Evolutionary conservation across 1,140 invertebrate genomes (phyloP).

Genomic region (Papilio polyxenes): DNA sequence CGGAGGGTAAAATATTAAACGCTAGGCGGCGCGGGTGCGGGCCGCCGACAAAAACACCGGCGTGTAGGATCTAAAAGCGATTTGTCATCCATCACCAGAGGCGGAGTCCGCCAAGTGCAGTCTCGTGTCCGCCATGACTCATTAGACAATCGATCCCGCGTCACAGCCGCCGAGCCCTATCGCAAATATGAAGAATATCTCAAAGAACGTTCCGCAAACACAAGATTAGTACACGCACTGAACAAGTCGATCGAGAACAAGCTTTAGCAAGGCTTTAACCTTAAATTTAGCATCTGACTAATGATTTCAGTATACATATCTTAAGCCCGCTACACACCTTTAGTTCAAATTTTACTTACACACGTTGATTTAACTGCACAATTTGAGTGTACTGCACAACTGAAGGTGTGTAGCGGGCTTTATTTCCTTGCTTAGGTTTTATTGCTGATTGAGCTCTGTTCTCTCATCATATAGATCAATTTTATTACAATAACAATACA

Average conservation of each 20-base stretch:
- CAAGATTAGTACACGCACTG: constrained; percentile 36
- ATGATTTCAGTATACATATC: not conserved
- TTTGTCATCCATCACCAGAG: constrained; percentile 69
- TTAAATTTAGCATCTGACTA: constrained; percentile 37
- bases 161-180: constrained; percentile 45
- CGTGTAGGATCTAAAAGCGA: constrained; percentile 61
- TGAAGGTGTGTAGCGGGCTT: too few relatives aligned
- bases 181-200: constrained; percentile 31
- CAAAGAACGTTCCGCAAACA: constrained; percentile 19
- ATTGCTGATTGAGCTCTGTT: too few relatives aligned
- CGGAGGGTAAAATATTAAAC: constrained; percentile 43
- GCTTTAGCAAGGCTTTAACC: constrained; percentile 35
- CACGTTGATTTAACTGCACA: too few relatives aligned
- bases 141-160: constrained; percentile 73
- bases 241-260: constrained; percentile 42
- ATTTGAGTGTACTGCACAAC: too few relatives aligned
- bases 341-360: too few relatives aligned
- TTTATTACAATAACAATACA: constrained; percentile 37
- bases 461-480: not conserved
- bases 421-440: too few relatives aligned
- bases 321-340: too few relatives aligned
- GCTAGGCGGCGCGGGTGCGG: constrained; percentile 54
- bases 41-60: constrained; percentile 57
- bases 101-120: constrained; percentile 67
- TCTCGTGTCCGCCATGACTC: constrained; percentile 71